Evolutionary conservation across 1,140 invertebrate species (phyloP).

Genomic region (Listronotus bonariensis): DNA sequence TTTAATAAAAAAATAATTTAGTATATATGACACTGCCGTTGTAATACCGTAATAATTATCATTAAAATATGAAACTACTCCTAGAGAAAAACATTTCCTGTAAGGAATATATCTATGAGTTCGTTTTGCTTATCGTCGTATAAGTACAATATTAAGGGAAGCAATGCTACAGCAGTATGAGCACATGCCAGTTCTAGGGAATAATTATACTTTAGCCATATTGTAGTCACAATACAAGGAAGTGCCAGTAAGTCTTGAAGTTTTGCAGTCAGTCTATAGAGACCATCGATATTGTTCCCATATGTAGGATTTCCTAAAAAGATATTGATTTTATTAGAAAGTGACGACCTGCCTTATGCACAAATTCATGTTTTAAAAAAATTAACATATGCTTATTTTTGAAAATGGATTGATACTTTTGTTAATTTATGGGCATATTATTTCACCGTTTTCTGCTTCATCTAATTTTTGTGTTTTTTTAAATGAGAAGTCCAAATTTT

Average conservation of each 20-base stretch:
- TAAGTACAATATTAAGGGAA: constrained; percentile 33
- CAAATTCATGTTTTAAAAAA: too few species aligned
- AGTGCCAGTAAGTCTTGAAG: constrained; percentile 38
- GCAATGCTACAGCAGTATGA: constrained; percentile 17
- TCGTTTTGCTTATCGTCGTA: constrained; percentile 15
- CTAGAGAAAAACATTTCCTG: constrained; percentile 23
- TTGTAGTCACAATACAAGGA: constrained; percentile 31
- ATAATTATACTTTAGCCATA: constrained; percentile 36
- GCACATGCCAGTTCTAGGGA: constrained; percentile 18
- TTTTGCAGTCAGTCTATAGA: constrained; percentile 24
- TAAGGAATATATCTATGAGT: constrained; percentile 21
- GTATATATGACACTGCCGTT: constrained; percentile 26
- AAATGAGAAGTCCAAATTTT: too few species aligned
- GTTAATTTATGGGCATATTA: too few species aligned
- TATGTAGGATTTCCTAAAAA: constrained; percentile 39
- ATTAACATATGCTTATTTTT: too few species aligned
- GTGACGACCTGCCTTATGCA: too few species aligned
- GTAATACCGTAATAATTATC: constrained; percentile 36
- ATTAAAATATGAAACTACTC: constrained; percentile 21
- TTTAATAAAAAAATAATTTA: constrained; percentile 38
- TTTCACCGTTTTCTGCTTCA: too few species aligned
- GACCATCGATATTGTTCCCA: constrained; percentile 24
- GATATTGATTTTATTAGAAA: neutral
- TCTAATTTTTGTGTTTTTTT: too few species aligned
- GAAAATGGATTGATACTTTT: too few species aligned